Conservation (phyloP, 2,888 invertebrate species). For the Hemicrepidius hirtus region DNA sequence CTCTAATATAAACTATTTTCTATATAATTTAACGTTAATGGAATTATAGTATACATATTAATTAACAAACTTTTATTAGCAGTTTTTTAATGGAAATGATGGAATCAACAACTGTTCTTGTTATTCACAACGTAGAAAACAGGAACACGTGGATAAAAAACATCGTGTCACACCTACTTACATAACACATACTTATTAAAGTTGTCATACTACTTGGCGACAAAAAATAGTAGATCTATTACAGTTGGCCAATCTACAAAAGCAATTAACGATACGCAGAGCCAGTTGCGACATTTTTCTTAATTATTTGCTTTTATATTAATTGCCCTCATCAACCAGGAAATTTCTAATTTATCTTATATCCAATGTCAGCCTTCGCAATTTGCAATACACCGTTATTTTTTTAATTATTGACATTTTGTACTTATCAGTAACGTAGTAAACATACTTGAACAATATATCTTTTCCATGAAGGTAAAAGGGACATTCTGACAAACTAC, state of each 20-base stretch:
- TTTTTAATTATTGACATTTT: slow-evolving; percentile 27
- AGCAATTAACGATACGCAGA: slow-evolving; percentile 41
- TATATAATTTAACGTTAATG: too few species aligned
- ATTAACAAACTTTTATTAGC: too few species aligned
- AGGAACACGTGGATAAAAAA: slow-evolving; percentile 47
- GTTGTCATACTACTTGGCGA: slow-evolving; percentile 42
- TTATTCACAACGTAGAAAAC: slow-evolving; percentile 26
- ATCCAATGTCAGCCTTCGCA: slow-evolving; percentile 32
- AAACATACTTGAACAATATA: slow-evolving; percentile 46
- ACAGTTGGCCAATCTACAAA: slow-evolving; percentile 41
- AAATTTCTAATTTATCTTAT: slow-evolving; percentile 38
- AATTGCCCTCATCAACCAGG: slow-evolving; percentile 37
- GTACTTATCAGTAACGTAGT: slow-evolving; percentile 29
- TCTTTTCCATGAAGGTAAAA: slow-evolving; percentile 31
- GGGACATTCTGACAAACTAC: too few species aligned
- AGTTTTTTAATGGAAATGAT: neutral
- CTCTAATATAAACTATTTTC: too few species aligned
- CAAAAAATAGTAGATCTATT: slow-evolving; percentile 46
- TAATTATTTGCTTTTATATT: slow-evolving; percentile 46
- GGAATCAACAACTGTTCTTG: neutral
- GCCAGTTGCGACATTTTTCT: slow-evolving; percentile 45
- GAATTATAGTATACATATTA: too few species aligned
- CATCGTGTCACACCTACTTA: slow-evolving; percentile 46
- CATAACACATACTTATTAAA: slow-evolving; percentile 45
- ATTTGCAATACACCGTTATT: slow-evolving; percentile 25